These are phyloP conservation scores for Alsophila aescularia DNA, from an alignment of 2,888 invertebrate species.

Conservation along the genomic window DNA sequence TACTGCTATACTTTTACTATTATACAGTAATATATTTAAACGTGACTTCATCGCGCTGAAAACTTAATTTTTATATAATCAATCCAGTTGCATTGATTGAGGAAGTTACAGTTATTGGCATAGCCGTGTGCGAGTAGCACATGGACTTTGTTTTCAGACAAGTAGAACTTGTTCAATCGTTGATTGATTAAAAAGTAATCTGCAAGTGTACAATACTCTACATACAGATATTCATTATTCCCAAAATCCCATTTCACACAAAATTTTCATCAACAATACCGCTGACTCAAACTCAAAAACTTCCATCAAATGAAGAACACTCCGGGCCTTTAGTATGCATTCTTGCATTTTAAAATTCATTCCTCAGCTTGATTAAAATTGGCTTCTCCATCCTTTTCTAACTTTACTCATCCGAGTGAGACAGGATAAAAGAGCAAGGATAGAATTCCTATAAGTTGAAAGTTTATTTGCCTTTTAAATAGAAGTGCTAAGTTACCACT, in stretches of 20 bases:
- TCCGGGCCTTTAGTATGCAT: constrained; percentile 25
- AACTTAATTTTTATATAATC: too few species aligned
- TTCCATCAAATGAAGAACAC: constrained; percentile 33
- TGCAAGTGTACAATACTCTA: too few species aligned
- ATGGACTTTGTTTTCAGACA: too few species aligned
- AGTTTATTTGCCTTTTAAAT: constrained; percentile 39
- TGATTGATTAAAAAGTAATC: too few species aligned
- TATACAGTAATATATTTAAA: too few species aligned
- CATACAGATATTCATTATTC: not conserved
- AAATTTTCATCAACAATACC: constrained; percentile 17
- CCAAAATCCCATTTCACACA: not conserved
- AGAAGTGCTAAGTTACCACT: constrained; percentile 21
- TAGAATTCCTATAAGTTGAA: constrained; percentile 30
- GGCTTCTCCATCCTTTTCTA: constrained; percentile 24
- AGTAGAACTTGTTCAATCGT: too few species aligned
- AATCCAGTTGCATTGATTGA: too few species aligned
- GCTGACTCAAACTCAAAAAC: constrained; percentile 34
- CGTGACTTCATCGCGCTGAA: too few species aligned
- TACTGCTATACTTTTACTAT: too few species aligned
- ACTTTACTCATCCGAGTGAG: not conserved
- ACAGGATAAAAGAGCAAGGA: constrained; percentile 10
- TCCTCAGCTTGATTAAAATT: constrained; percentile 39
- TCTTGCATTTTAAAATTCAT: constrained; percentile 41
- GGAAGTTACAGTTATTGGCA: too few species aligned
- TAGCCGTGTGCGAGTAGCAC: too few species aligned